phyloP scores from a whole-genome alignment of 2,113 vertebrate species.

The Nothocercus nigrocapillus region DNA sequence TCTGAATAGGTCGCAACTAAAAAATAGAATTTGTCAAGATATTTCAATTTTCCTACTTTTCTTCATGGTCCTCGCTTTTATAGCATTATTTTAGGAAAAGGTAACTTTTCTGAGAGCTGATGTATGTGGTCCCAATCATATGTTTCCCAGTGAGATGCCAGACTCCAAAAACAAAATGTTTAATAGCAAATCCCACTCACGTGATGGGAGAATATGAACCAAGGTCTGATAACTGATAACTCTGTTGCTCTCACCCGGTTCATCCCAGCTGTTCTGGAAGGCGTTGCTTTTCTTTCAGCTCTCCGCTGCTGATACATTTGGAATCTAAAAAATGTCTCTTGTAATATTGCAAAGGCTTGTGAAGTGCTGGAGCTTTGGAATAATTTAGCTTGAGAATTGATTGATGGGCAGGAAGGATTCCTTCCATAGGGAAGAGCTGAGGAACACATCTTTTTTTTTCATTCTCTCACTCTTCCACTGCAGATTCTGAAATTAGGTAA shows the following conservation, averaged over 20 bases:
- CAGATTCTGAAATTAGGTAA: neutral
- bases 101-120: neutral
- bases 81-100: neutral
- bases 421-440: neutral
- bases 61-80: neutral
- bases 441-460: neutral
- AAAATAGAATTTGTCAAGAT: neutral
- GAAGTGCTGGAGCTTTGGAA: neutral
- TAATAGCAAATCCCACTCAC: neutral
- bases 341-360: neutral
- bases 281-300: neutral
- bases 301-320: neutral
- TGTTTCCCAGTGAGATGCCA: neutral
- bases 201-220: neutral
- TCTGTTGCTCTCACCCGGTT: neutral
- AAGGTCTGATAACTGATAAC: neutral
- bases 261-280: neutral
- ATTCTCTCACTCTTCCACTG: neutral
- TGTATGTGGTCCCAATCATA: accelerated
- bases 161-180: neutral
- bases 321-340: neutral
- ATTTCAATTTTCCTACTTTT: neutral
- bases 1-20: neutral
- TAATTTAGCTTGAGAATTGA: neutral
- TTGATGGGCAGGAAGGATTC: neutral